Evolutionary conservation across 2,888 invertebrate species (phyloP).

Genomic region (Cetonia aurata): DNA sequence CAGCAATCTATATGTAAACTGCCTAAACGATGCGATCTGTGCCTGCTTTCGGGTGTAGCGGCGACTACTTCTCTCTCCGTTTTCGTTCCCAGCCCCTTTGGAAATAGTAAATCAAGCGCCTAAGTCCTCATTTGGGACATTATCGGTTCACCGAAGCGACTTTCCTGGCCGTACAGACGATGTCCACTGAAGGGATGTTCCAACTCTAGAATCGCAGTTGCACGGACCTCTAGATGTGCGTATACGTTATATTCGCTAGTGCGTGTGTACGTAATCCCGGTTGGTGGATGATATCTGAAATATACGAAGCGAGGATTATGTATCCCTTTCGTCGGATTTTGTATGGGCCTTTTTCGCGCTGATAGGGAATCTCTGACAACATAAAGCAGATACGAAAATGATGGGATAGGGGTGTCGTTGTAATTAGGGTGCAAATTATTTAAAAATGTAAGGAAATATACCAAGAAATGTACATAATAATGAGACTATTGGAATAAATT

Average conservation of each 20-base stretch:
- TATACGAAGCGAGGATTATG: slow-evolving; percentile 53
- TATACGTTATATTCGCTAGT: slow-evolving; percentile 11
- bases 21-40: slow-evolving; percentile 16
- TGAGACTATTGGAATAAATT: no score
- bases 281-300: slow-evolving; percentile 55
- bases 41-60: slow-evolving; percentile 14
- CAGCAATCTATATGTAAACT: slow-evolving; percentile 31
- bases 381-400: no score
- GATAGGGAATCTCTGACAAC: no score
- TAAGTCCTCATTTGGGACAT: slow-evolving; percentile 44
- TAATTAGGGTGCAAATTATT: no score
- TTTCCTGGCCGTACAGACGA: not conserved
- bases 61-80: not conserved
- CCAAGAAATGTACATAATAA: no score
- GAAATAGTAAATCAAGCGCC: slow-evolving; percentile 42
- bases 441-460: no score
- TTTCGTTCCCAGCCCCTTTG: not conserved
- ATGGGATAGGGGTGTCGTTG: no score
- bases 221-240: slow-evolving; percentile 11
- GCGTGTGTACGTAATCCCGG: slow-evolving; percentile 22
- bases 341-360: no score
- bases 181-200: not conserved
- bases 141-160: slow-evolving; percentile 42
- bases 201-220: no score
- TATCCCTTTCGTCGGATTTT: slow-evolving; percentile 41